phyloP scores from a whole-genome alignment of 2,888 invertebrate species.

The Germaria angustata region DNA sequence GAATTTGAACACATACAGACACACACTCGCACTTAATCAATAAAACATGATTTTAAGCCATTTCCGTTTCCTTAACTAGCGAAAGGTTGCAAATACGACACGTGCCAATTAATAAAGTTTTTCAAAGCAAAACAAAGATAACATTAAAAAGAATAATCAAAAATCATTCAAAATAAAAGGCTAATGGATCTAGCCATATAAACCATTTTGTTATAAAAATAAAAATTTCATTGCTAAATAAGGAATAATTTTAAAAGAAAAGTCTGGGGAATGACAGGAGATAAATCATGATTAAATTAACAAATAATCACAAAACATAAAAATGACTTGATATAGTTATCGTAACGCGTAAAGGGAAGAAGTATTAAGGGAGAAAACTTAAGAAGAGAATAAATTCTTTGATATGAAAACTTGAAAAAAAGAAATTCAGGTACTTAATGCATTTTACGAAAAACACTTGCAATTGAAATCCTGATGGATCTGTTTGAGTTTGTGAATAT shows the following conservation, averaged over 20 bases:
- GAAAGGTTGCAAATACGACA: slow-evolving; percentile 26
- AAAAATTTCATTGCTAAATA: slow-evolving; percentile 39
- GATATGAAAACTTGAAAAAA: too few species aligned
- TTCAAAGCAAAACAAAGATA: slow-evolving; percentile 36
- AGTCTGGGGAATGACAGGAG: not conserved
- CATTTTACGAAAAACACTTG: not conserved
- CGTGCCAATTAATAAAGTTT: slow-evolving; percentile 40
- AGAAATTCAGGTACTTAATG: too few species aligned
- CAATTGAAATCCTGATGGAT: too few species aligned
- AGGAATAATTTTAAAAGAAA: not conserved
- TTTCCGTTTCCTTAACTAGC: slow-evolving; percentile 53
- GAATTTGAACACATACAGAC: not conserved
- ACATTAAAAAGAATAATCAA: slow-evolving; percentile 24
- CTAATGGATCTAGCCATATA: not conserved
- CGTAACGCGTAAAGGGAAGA: too few species aligned
- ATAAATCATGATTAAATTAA: slow-evolving; percentile 45
- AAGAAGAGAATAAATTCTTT: too few species aligned
- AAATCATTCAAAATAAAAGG: not conserved
- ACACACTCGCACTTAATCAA: slow-evolving; percentile 44
- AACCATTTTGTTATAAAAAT: slow-evolving; percentile 46
- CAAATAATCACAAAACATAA: slow-evolving; percentile 26
- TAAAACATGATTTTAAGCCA: slow-evolving; percentile 56
- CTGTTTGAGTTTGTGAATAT: too few species aligned
- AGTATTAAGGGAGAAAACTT: too few species aligned
- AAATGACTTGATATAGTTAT: too few species aligned